A percentile compares a stretch with the other conserved stretches of the same genome.
Evolutionary conservation across 2,888 invertebrate genomes (phyloP).

Genomic region (Chorisops tibialis): DNA sequence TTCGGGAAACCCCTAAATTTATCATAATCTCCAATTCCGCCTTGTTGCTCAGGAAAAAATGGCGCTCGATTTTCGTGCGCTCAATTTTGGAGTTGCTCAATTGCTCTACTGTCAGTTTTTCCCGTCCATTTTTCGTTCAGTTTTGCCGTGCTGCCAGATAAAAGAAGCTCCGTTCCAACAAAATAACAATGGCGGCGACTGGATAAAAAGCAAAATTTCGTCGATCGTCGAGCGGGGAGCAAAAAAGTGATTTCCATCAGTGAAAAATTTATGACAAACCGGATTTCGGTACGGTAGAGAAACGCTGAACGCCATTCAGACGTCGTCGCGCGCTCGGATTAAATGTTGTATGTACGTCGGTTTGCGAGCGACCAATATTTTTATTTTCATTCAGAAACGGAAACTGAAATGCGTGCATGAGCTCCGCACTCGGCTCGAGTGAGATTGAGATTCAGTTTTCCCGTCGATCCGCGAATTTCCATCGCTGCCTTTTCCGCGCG

Average conservation of each 20-base stretch:
- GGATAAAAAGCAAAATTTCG: constrained; percentile 12
- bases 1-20: no score
- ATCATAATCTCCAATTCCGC: no score
- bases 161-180: constrained; percentile 15
- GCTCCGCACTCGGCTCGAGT: constrained; percentile 7
- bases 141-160: no score
- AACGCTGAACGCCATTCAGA: neutral
- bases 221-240: neutral
- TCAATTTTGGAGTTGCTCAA: no score
- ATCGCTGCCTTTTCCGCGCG: no score
- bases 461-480: neutral
- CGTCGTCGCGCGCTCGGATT: constrained; percentile 1
- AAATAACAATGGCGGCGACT: constrained; percentile 27
- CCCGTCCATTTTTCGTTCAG: no score
- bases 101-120: no score
- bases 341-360: constrained; percentile 24
- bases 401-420: constrained; percentile 13
- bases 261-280: neutral
- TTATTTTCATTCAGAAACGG: constrained; percentile 16
- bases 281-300: neutral
- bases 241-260: neutral
- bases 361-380: constrained; percentile 4
- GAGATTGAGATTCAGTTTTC: constrained; percentile 1
- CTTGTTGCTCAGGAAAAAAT: no score
- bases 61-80: no score